Evolutionary conservation across 2,888 invertebrate genomes (phyloP).

Genomic region (Phalera bucephala): DNA sequence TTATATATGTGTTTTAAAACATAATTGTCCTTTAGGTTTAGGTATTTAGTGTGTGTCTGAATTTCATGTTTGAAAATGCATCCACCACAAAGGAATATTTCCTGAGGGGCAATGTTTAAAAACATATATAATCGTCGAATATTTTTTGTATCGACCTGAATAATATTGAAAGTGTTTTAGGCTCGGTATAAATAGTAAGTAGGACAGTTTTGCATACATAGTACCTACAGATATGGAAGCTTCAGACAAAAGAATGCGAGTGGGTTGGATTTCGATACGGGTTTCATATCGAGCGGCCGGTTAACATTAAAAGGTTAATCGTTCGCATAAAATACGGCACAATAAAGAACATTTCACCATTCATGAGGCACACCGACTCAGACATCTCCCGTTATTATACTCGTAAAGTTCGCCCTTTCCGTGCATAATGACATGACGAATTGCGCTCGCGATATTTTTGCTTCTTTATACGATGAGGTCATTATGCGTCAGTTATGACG

Average conservation of each 20-base stretch:
- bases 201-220: too few species aligned
- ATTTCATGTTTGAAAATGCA: too few species aligned
- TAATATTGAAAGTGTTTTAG: too few species aligned
- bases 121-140: too few species aligned
- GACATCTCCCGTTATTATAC: constrained; percentile 81
- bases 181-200: too few species aligned
- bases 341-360: constrained; percentile 77
- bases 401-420: constrained; percentile 82
- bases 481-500: constrained; percentile 67
- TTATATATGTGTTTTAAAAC: too few species aligned
- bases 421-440: constrained; percentile 83
- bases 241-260: constrained; percentile 11
- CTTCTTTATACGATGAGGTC: constrained; percentile 75
- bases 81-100: too few species aligned
- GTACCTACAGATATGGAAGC: too few species aligned
- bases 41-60: too few species aligned
- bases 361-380: constrained; percentile 73
- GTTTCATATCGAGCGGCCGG: constrained; percentile 60
- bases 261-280: constrained; percentile 37
- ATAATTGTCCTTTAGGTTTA: too few species aligned
- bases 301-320: constrained; percentile 80
- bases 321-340: constrained; percentile 79
- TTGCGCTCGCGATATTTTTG: constrained; percentile 79
- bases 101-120: too few species aligned
- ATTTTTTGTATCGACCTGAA: too few species aligned